Percentiles rank a stretch among this genome's conserved stretches.
phyloP scores from a whole-genome alignment of 2,797 vertebrate genomes.

The Chelonia mydas region DNA sequence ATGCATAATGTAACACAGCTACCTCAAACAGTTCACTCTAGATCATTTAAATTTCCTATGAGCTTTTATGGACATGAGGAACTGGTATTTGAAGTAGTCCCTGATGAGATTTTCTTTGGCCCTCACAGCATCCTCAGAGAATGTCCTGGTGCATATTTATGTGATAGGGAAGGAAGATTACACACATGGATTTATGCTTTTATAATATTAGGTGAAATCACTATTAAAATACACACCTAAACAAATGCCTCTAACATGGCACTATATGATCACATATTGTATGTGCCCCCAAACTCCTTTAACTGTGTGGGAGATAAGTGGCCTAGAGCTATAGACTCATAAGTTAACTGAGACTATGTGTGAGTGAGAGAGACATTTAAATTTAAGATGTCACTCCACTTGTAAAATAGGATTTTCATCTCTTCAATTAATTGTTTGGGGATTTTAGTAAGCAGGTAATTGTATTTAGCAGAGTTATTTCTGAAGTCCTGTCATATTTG shows the following conservation, averaged over 20 bases:
- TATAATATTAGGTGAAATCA: background rate
- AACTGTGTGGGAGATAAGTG: background rate
- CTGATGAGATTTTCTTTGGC: conserved; percentile 44
- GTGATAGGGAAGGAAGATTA: conserved; percentile 47
- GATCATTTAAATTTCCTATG: conserved; percentile 58
- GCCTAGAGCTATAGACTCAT: background rate
- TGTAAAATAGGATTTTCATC: conserved; percentile 29
- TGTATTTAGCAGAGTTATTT: background rate
- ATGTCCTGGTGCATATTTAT: conserved; percentile 45
- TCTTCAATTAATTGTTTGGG: conserved; percentile 8
- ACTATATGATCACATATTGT: background rate
- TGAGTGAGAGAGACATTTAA: background rate
- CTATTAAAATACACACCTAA: background rate
- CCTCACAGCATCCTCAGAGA: conserved; percentile 37
- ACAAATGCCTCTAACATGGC: background rate
- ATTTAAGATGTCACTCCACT: background rate
- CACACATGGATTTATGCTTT: background rate
- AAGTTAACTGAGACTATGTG: background rate
- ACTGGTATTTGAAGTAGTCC: conserved; percentile 54
- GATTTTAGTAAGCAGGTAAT: background rate
- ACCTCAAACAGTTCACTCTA: conserved; percentile 41
- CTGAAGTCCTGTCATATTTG: background rate
- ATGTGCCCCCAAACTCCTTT: background rate
- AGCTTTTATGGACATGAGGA: conserved; percentile 20
- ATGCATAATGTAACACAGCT: conserved; percentile 67